Conservation (phyloP, 1,140 invertebrate species). For the Fragariocoptes setiger region DNA sequence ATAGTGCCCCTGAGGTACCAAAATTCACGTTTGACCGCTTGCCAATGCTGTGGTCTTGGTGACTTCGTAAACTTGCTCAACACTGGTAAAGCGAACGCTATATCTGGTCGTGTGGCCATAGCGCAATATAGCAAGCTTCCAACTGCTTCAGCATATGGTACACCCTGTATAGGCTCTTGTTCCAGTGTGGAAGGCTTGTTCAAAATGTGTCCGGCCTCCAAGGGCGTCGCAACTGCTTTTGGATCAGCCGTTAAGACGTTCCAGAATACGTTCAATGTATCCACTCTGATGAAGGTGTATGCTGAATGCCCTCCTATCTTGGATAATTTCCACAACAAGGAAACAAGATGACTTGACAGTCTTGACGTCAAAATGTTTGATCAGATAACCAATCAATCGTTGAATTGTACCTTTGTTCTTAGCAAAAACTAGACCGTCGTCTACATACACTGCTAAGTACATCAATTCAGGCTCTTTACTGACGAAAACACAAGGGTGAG, state of each 20-base stretch:
- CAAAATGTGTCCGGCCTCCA: not conserved
- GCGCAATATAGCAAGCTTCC: slow-evolving; percentile 17
- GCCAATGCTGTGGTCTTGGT: slow-evolving; percentile 15
- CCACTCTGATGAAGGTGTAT: slow-evolving; percentile 3
- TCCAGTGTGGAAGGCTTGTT: not conserved
- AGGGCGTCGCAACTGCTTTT: slow-evolving; percentile 6
- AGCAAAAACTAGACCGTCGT: slow-evolving; percentile 5
- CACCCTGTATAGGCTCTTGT: not conserved
- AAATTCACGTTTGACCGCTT: slow-evolving; percentile 17
- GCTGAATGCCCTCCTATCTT: not conserved
- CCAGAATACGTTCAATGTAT: slow-evolving; percentile 6
- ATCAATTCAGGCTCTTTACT: not conserved
- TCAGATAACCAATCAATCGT: slow-evolving; percentile 2
- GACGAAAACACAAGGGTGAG: slow-evolving; percentile 3
- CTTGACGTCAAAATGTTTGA: slow-evolving; percentile 3
- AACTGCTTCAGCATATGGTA: slow-evolving; percentile 6
- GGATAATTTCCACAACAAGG: slow-evolving; percentile 4
- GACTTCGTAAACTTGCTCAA: too few relatives aligned
- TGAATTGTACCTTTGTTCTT: not conserved
- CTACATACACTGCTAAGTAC: slow-evolving; percentile 6
- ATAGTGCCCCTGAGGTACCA: slow-evolving; percentile 18
- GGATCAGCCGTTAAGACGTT: slow-evolving; percentile 8
- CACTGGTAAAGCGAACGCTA: slow-evolving; percentile 17
- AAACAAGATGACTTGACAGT: not conserved
- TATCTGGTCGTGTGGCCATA: slow-evolving; percentile 18